Percentiles rank a stretch among this genome's conserved stretches.
phyloP scores from a whole-genome alignment of 2,113 vertebrate genomes.

The Grantiella picta region DNA sequence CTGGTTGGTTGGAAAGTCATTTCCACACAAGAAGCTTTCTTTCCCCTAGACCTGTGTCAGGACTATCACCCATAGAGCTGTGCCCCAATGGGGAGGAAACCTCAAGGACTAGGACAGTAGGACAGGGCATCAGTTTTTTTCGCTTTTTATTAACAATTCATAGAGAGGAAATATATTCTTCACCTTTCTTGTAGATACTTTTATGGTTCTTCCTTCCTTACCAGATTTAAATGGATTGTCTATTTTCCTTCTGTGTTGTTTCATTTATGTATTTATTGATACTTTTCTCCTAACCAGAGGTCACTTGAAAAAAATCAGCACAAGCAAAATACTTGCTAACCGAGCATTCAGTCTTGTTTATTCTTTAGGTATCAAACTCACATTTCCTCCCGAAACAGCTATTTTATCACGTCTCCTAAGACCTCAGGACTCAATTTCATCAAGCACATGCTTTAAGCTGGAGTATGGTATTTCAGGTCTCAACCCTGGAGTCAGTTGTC shows the following conservation, averaged over 20 bases:
- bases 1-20: neutral
- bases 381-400: neutral
- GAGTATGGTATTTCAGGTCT: neutral
- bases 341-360: neutral
- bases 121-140: neutral
- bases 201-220: neutral
- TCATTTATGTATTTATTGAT: neutral
- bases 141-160: neutral
- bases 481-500: neutral
- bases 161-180: neutral
- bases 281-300: neutral
- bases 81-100: neutral
- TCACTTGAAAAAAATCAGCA: neutral
- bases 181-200: neutral
- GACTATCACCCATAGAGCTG: neutral
- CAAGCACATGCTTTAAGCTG: neutral
- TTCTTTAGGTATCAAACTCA: neutral
- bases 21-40: neutral
- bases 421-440: neutral
- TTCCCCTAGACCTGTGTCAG: neutral
- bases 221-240: neutral
- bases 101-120: neutral
- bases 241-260: neutral
- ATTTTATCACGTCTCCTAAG: neutral
- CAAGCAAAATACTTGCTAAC: neutral